These are phyloP conservation scores for Orius insidiosus DNA, from an alignment of 1,140 invertebrate species.

Conservation along the genomic window DNA sequence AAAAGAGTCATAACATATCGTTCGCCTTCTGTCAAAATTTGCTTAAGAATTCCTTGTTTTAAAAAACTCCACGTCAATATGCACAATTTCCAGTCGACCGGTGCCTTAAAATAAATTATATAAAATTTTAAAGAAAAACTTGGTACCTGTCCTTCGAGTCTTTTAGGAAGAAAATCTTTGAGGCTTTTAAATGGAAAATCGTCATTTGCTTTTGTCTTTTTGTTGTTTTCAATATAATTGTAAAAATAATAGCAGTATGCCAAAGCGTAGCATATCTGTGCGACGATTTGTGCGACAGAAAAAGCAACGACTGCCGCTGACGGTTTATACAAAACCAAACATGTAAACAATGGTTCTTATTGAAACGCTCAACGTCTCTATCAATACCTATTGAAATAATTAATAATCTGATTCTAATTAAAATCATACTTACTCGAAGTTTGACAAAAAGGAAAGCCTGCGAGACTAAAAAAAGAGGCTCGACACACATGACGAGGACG, in stretches of 20 bases:
- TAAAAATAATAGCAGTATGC: constrained; percentile 61
- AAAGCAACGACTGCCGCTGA: constrained; percentile 61
- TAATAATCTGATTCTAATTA: background rate
- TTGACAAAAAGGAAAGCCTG: constrained; percentile 78
- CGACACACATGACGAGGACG: constrained; percentile 61
- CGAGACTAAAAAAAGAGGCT: constrained; percentile 62
- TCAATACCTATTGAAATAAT: constrained; percentile 34
- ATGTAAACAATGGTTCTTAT: constrained; percentile 56
- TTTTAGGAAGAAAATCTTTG: constrained; percentile 52
- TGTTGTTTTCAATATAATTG: constrained; percentile 49
- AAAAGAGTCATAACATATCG: constrained; percentile 93
- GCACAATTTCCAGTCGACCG: constrained; percentile 22
- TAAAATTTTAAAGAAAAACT: background rate
- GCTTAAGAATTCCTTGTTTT: constrained; percentile 86
- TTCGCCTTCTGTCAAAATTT: constrained; percentile 91
- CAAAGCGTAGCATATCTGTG: constrained; percentile 40
- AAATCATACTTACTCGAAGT: constrained; percentile 43
- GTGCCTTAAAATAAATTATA: background rate
- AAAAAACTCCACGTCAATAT: constrained; percentile 73
- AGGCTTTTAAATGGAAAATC: constrained; percentile 59
- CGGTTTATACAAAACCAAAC: constrained; percentile 43
- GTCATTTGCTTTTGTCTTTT: constrained; percentile 29
- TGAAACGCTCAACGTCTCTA: constrained; percentile 60
- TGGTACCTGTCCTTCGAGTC: constrained; percentile 28
- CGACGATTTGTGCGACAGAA: constrained; percentile 54